These are phyloP conservation scores for Monochamus saltuarius DNA, from an alignment of 1,140 invertebrate genomes.

Conservation along the genomic window DNA sequence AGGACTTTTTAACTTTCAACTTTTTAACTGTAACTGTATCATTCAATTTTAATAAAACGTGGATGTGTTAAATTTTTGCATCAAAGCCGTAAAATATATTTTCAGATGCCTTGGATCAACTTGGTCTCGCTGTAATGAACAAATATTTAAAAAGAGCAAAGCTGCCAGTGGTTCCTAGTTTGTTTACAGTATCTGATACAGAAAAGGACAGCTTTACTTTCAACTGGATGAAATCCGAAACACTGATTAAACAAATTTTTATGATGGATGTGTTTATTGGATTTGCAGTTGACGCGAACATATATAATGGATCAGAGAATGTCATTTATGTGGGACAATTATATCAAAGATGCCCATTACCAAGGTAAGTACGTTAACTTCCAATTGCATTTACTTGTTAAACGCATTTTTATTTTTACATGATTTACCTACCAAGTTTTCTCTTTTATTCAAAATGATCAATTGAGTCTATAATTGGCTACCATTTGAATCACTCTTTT, in stretches of 20 bases:
- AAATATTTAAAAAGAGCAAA: slow-evolving; percentile 58
- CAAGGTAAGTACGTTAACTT: slow-evolving; percentile 18
- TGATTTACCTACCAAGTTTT: slow-evolving; percentile 47
- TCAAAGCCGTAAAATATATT: too few species aligned
- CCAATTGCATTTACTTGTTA: neutral
- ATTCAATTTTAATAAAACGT: too few species aligned
- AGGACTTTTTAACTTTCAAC: too few species aligned
- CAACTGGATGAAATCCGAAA: slow-evolving; percentile 64
- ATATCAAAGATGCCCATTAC: slow-evolving; percentile 31
- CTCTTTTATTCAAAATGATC: too few species aligned
- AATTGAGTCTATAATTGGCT: too few species aligned
- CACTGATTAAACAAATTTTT: slow-evolving; percentile 62
- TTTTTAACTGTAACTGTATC: too few species aligned
- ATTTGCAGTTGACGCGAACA: slow-evolving; percentile 66
- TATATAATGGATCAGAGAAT: slow-evolving; percentile 63
- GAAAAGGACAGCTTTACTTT: slow-evolving; percentile 53
- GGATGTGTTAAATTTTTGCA: too few species aligned
- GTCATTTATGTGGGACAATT: slow-evolving; percentile 62
- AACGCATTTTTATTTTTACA: too few species aligned
- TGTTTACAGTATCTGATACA: slow-evolving; percentile 55
- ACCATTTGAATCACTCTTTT: too few species aligned
- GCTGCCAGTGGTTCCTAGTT: slow-evolving; percentile 60
- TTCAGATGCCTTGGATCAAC: slow-evolving; percentile 60
- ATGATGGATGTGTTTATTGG: slow-evolving; percentile 69
- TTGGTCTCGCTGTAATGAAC: slow-evolving; percentile 62